Base-by-base conservation (phyloP, 1,140 invertebrate species). In the Halesus radiatus region DNA sequence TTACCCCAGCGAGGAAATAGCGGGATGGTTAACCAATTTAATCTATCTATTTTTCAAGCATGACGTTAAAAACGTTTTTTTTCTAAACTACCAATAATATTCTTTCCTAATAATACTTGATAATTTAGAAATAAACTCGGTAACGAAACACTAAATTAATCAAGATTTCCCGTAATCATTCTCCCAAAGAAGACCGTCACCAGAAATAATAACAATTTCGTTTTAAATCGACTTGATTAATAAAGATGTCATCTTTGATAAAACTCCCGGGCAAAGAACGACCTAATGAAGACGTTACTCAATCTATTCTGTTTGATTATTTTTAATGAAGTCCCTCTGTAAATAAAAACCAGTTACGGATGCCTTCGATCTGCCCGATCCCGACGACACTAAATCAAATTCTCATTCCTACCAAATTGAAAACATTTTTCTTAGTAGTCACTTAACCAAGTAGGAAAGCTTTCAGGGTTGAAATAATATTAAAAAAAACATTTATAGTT, bases 171-270 rank as follows among this genome's bases (percentile, higher is more conserved):
- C 1, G 8, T 37, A 13, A 15, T 32, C 15, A 54, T 54, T 54
- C 50, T 13, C 23, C 52, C 13, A 53, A 52, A 18, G 15, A n/a
- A 50, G n/a, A 15, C 68, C 68, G 20, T 52, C 20, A 23, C 37
- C 68, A 72, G 23, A 72, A 50, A 72, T 53, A 13, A 45, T 45
- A 45, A 45, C 37, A 45, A 13, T 45, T 45, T 45, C 37, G 37
- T 13, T 26, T 72, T 26, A 72, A 72, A 20, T 23, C 68, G 8
- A 23, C 8, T 52, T 72, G 68, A 72, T 72, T 72, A 72, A 72
- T 72, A 72, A 53, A 72, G 50, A 72, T 72, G 68, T 72, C 68
- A 20, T 72, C 68, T 52, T 52, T 52, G 68, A 72, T 72, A 72
- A 72, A 72, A 72, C 45, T 53, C 20, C 15, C 23, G 20, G 16